phyloP scores from a whole-genome alignment of 2,113 vertebrate species.

The Trematocara macrostoma region DNA sequence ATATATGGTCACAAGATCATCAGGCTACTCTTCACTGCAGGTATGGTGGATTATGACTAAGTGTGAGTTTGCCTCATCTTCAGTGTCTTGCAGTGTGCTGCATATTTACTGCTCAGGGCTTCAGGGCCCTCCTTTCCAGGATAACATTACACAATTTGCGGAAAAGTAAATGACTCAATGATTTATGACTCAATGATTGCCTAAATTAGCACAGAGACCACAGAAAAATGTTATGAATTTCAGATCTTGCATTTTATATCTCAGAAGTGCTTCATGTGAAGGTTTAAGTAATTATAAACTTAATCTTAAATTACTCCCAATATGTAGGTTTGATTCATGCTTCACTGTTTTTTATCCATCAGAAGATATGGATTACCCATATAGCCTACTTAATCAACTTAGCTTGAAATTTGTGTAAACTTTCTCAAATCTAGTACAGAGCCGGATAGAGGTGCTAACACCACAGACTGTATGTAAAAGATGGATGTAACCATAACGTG shows the following conservation, averaged over 20 bases:
- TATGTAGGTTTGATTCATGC: not conserved
- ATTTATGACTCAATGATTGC: not conserved
- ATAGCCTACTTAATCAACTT: not conserved
- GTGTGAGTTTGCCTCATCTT: not conserved
- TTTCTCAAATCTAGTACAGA: not conserved
- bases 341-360: not conserved
- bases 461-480: not conserved
- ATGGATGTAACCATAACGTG: not conserved
- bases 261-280: not conserved
- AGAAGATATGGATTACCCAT: not conserved
- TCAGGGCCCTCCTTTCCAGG: not conserved
- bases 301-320: not conserved
- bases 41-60: not conserved
- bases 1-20: not conserved
- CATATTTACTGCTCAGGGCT: not conserved
- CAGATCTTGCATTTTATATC: not conserved
- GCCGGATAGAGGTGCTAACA: not conserved
- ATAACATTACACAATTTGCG: not conserved
- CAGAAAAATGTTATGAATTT: not conserved
- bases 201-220: not conserved
- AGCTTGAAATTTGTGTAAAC: not conserved
- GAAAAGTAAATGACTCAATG: not conserved
- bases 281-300: not conserved
- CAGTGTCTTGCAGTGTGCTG: not conserved
- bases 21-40: not conserved